Evolutionary conservation across 30 jellyfish, hydroid and myxozoan species (phyloP).

Genomic region (Phacellophora camtschatica): DNA sequence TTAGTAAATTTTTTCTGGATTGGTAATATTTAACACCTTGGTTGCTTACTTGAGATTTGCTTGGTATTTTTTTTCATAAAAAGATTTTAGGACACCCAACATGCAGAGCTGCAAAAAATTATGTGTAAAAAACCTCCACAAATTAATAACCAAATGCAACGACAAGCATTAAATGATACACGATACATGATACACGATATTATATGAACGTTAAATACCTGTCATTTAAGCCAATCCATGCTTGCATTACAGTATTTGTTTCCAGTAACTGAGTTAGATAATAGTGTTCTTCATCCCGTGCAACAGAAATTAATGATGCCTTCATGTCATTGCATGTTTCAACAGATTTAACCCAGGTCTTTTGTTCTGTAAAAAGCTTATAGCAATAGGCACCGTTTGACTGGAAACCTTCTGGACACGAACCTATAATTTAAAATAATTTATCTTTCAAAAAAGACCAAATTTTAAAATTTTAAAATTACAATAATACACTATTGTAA

Average conservation of each 20-base stretch:
- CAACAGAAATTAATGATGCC: conserved; percentile 86
- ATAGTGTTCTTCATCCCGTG: conserved; percentile 89
- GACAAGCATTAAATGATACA: too few species aligned
- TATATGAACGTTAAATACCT: too few species aligned
- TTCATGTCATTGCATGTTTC: conserved; percentile 80
- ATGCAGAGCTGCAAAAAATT: background rate
- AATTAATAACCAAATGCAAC: too few species aligned
- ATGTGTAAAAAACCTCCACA: background rate
- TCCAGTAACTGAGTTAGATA: conserved; percentile 72
- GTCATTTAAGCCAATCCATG: conserved; percentile 94
- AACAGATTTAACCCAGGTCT: conserved; percentile 89
- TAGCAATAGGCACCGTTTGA: conserved; percentile 84
- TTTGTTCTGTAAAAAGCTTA: conserved; percentile 81
- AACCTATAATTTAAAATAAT: conserved; percentile 11
- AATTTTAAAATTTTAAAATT: too few species aligned
- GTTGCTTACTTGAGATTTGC: too few species aligned
- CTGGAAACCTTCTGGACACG: conserved; percentile 96
- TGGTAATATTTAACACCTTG: too few species aligned
- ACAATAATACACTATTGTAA: too few species aligned
- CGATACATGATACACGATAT: too few species aligned
- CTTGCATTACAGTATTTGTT: conserved; percentile 69
- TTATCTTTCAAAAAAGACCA: background rate
- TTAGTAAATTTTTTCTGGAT: too few species aligned
- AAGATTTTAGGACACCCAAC: background rate
- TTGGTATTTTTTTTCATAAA: background rate